A percentile compares a stretch with the other conserved stretches of the same genome.
These are phyloP conservation scores for Burhinus oedicnemus DNA, from an alignment of 2,113 vertebrate genomes.

Conservation along the genomic window DNA sequence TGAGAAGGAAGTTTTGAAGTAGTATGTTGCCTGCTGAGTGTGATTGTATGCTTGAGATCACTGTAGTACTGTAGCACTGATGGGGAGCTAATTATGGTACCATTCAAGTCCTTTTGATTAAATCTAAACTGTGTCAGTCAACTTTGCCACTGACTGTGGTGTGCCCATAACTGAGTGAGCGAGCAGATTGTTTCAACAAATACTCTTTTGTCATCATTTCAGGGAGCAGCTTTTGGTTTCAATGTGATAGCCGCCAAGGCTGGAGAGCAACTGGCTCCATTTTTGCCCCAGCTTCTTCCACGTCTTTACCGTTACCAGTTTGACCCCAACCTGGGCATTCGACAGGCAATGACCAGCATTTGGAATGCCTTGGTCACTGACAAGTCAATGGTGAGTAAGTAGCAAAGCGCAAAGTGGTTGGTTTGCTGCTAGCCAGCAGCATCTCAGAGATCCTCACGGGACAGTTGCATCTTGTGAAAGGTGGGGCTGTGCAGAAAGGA, in stretches of 20 bases:
- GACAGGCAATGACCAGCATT: slow-evolving; percentile 98
- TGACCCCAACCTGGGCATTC: slow-evolving; percentile 94
- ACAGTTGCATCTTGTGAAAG: background rate
- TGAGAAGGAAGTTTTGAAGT: background rate
- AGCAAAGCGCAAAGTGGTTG: too few species aligned
- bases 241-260: slow-evolving; percentile 94
- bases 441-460: background rate
- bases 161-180: background rate
- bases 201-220: background rate
- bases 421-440: background rate
- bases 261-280: slow-evolving; percentile 93
- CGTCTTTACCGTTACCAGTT: slow-evolving; percentile 98
- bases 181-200: background rate
- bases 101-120: background rate
- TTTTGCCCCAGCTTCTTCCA: slow-evolving; percentile 91
- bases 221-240: slow-evolving; percentile 99
- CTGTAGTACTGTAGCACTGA: background rate
- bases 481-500: background rate
- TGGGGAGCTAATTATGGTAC: background rate
- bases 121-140: background rate
- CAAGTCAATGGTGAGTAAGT: slow-evolving; percentile 84
- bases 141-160: background rate
- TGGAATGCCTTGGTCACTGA: slow-evolving; percentile 96
- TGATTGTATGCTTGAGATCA: background rate
- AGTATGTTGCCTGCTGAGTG: background rate